Conservation (phyloP, 2,113 vertebrate species). For the Leucopsar rothschildi region DNA sequence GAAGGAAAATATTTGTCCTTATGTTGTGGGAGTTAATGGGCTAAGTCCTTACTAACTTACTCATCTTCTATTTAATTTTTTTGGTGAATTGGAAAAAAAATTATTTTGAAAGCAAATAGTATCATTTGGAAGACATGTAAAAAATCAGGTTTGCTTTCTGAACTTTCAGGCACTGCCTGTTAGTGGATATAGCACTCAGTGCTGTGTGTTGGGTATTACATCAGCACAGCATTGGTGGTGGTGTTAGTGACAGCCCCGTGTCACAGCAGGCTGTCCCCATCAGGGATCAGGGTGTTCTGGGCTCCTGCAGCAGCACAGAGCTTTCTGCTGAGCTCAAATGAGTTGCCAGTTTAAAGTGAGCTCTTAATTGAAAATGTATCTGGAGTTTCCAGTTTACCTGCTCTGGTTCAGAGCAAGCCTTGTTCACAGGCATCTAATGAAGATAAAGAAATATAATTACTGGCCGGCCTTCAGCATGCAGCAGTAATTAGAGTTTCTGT, state of each 20-base stretch:
- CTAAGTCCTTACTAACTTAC: background rate
- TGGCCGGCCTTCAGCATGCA: background rate
- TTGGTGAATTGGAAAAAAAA: background rate
- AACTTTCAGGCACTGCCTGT: background rate
- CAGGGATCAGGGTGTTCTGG: background rate
- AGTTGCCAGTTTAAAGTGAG: background rate
- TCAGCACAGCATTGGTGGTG: accelerated
- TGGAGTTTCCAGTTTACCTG: background rate
- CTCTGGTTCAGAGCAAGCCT: background rate
- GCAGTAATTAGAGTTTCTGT: slow-evolving; percentile 43
- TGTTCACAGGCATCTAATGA: background rate
- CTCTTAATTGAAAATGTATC: background rate
- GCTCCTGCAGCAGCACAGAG: background rate
- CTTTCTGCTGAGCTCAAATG: background rate
- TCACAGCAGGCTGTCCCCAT: background rate
- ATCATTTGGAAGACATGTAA: background rate
- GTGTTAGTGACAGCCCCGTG: background rate
- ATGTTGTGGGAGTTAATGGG: background rate
- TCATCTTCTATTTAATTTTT: background rate
- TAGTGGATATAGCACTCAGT: accelerated
- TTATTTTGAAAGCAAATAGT: background rate
- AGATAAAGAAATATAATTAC: slow-evolving; percentile 35
- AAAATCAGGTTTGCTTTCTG: background rate
- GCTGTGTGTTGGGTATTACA: background rate
- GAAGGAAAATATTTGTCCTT: background rate